A percentile compares a stretch with the other conserved stretches of the same genome.
These are phyloP conservation scores for Cherax destructor DNA, from an alignment of 1,140 invertebrate species.

Conservation along the genomic window DNA sequence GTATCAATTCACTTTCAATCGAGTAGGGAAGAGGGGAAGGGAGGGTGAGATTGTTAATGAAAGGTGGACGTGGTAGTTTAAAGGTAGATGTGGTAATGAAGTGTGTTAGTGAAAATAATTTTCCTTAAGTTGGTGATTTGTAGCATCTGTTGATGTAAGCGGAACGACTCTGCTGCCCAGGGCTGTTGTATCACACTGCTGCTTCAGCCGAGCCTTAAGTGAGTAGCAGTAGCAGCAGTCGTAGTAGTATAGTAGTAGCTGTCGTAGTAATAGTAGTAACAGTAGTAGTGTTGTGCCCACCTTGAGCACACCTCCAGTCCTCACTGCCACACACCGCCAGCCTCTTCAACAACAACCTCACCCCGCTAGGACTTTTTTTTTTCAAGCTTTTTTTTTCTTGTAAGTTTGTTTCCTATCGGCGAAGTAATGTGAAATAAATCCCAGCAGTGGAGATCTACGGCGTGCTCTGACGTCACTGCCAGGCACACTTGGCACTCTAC, in stretches of 20 bases:
- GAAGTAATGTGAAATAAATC: neutral
- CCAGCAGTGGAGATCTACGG: neutral
- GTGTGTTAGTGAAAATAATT: neutral
- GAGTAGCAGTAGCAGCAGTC: too few relatives aligned
- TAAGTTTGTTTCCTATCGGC: neutral
- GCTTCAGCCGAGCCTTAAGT: too few relatives aligned
- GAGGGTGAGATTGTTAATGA: neutral
- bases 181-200: too few relatives aligned
- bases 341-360: neutral
- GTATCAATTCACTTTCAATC: too few relatives aligned
- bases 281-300: too few relatives aligned
- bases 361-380: neutral
- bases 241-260: too few relatives aligned
- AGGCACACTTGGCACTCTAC: neutral
- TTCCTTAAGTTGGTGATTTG: slow-evolving; percentile 2
- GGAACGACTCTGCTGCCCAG: neutral
- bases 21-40: too few relatives aligned
- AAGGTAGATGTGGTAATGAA: neutral
- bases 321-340: too few relatives aligned
- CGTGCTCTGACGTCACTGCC: neutral
- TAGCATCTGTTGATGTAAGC: neutral
- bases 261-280: too few relatives aligned
- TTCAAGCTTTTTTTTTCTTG: neutral
- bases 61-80: too few relatives aligned
- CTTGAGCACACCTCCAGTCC: too few relatives aligned